phyloP scores from a whole-genome alignment of 2,888 invertebrate species.

The Sussaba pulchella region DNA sequence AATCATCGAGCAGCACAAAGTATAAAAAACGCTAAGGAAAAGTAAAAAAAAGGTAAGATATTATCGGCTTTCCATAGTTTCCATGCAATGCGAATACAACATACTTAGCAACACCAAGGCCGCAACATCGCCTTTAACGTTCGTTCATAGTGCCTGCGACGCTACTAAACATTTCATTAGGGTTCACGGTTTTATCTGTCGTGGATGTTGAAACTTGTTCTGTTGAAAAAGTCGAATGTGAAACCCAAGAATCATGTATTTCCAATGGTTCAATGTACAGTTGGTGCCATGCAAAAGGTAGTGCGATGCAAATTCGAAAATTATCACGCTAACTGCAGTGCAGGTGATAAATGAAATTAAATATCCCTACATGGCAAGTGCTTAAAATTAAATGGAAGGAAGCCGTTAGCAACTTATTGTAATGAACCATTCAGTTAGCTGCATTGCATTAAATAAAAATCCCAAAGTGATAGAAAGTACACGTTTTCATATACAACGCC shows the following conservation, averaged over 20 bases:
- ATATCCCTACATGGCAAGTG: neutral
- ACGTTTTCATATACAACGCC: conserved; percentile 7
- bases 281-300: neutral
- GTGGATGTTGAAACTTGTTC: neutral
- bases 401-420: neutral
- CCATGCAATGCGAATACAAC: conserved; percentile 5
- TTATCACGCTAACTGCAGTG: neutral
- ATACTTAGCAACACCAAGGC: neutral
- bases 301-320: neutral
- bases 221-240: neutral
- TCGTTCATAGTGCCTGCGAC: neutral
- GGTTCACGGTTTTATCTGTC: neutral
- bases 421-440: neutral
- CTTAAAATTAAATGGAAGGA: neutral
- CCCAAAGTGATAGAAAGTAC: conserved; percentile 5
- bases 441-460: neutral
- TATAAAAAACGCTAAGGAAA: neutral
- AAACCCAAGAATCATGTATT: neutral
- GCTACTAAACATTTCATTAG: neutral
- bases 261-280: neutral
- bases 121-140: too few relatives aligned
- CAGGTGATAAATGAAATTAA: neutral
- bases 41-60: neutral
- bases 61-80: too few relatives aligned
- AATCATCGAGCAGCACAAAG: neutral